These are phyloP conservation scores for Orestias chungarensis DNA, from an alignment of 2,797 vertebrate species.

Conservation along the genomic window DNA sequence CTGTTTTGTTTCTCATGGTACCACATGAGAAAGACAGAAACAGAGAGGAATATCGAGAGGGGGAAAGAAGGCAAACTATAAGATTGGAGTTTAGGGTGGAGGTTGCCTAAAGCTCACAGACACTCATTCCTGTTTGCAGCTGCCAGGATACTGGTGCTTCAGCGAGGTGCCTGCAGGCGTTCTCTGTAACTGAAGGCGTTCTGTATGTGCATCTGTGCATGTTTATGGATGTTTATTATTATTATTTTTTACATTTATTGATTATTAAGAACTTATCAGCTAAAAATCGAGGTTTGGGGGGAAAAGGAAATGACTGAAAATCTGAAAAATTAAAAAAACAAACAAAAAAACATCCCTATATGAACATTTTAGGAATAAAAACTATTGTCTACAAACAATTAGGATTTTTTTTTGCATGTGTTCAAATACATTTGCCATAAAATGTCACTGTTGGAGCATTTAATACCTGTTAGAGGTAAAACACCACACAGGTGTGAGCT, in stretches of 20 bases:
- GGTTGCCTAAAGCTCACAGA: constrained; percentile 61
- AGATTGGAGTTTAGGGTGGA: constrained; percentile 46
- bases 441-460: neutral
- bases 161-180: constrained; percentile 65
- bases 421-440: neutral
- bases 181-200: constrained; percentile 44
- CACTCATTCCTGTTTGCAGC: constrained; percentile 51
- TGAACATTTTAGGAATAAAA: neutral
- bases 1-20: constrained; percentile 40
- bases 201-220: constrained; percentile 2
- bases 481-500: neutral
- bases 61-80: constrained; percentile 21
- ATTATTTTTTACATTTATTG: constrained; percentile 21
- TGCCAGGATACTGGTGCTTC: constrained; percentile 71
- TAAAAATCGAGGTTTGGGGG: neutral
- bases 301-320: neutral
- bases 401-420: neutral
- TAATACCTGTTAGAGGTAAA: neutral
- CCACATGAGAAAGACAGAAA: constrained; percentile 18
- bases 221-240: too few relatives aligned
- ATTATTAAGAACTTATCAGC: too few relatives aligned
- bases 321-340: neutral
- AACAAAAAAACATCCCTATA: neutral
- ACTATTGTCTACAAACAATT: neutral
- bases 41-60: constrained; percentile 19